Percentiles rank a stretch among this genome's conserved stretches.
Conservation (phyloP, 2,888 invertebrate species). For the Amaurobius ferox region DNA sequence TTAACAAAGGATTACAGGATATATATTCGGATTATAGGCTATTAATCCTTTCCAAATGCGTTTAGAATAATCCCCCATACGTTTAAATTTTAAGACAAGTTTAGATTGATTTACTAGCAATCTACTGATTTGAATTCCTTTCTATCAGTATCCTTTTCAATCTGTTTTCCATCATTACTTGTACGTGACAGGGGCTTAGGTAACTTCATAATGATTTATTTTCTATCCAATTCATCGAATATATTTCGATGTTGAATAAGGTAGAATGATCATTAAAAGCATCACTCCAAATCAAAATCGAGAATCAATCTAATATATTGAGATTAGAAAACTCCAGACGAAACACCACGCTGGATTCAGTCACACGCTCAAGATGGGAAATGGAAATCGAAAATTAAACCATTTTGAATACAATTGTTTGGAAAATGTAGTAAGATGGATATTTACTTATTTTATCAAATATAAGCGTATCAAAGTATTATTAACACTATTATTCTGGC, state of each 20-base stretch:
- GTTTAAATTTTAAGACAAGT: conserved; percentile 20
- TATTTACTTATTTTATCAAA: no score
- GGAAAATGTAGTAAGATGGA: no score
- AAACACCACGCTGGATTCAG: no score
- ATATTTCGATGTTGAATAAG: background rate
- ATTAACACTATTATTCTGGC: no score
- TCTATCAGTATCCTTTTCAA: conserved; percentile 19
- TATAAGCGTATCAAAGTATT: no score
- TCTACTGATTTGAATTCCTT: conserved; percentile 43
- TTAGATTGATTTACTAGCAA: conserved; percentile 58
- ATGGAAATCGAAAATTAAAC: no score
- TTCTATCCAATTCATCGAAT: background rate
- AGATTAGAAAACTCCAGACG: no score
- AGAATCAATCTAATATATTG: no score
- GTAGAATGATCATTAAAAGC: no score
- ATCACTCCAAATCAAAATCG: no score
- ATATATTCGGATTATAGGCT: conserved; percentile 15
- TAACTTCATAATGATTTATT: conserved; percentile 55
- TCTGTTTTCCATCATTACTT: conserved; percentile 21
- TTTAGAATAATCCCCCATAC: conserved; percentile 40
- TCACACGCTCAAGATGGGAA: no score
- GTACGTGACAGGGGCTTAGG: conserved; percentile 38
- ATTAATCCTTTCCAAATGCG: conserved; percentile 22
- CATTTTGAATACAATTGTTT: no score
- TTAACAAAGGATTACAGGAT: conserved; percentile 24